Base-by-base conservation (phyloP, 2,113 vertebrate species). In the Brachyhypopomus gauderio region DNA sequence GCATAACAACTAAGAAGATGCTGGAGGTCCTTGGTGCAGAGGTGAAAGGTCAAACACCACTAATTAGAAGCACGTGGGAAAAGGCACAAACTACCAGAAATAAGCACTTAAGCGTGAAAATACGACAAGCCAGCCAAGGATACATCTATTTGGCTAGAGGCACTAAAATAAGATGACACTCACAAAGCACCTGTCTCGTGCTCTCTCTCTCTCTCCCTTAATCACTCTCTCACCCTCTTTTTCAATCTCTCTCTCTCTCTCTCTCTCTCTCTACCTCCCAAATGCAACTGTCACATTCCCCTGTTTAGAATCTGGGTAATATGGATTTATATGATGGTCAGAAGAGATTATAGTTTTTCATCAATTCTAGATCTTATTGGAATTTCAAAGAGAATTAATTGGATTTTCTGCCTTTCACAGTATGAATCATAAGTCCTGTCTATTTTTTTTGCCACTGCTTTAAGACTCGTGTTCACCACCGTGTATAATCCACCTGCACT, bases 301-400 rank as follows among this genome's bases (percentile, higher is more conserved):
- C 84, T 80, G 78, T 88, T 84, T 66, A 71, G 38, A 86, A 85
- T 88, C 78, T 83, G 78, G 79, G 84, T 73, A 72, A 79, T 81
- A 76, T 80, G 60, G 75, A 82, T 89, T 90, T 88, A 81, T 82
- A 89, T 45, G 83, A 86, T 79, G 85, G 83, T 87, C 89, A 90
- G 75, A 88, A 86, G 81, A 81, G 86, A 91, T 92, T 91, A 90
- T 52, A 78, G 72, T 87, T 86, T 88, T 83, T 71, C 87, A 91
- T 92, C 88, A 85, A 75, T 59, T 79, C 79, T 41, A 66, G 85
- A 91, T 92, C 89, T 91, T 83, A 52, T 64, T 63, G 80, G 59
- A 87, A 87, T 84, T 89, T 91, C 87, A 86, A 83, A 87, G 83
- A 77, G 79, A 90, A 86, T 87, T 89, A 90, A 91, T 91, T 89